Evolutionary conservation across 2,797 vertebrate species (phyloP), one percentile per base, ranked within the genome.

Genomic region (Acomys russatus): DNA sequence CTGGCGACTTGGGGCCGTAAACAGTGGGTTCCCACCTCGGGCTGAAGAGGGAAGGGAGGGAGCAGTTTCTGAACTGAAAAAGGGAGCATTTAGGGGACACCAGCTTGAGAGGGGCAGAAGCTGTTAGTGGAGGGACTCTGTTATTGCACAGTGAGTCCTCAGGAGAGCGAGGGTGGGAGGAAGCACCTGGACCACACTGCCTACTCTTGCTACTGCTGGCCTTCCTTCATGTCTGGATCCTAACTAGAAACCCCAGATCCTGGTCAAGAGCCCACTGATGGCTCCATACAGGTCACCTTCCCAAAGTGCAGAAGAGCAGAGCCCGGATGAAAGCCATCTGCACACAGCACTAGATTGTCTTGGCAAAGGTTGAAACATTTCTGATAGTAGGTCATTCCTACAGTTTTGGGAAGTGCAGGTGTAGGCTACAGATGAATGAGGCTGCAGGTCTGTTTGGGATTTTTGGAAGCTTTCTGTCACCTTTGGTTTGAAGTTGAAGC

Each of bases 401-500:
- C 1, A 80, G 61, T 71, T 94, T 85, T 79, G 28, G 76, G 70
- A 80, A 91, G 68, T 77, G 23, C 3, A 84, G 11, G 49, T 17
- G 23, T 64, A 25, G 8, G 35, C 87, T 91, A 54, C 70, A 77
- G 63, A 66, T 66, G 51, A 61, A 71, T 44, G 35, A 86, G 14
- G 20, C 44, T 92, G 18, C 11, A 44, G 6, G 56, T 96, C 95
- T 87, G 25, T 90, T 44, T 83, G 71, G 61, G 8, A 78, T 68
- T 96, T 96, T 66, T 59, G 79, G 71, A 91, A 91, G 64, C 14
- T 84, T 38, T 64, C 9, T 73, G 6, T 85, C 44, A 86, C 35
- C 12, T 89, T 80, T 79, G 28, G 22, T 90, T 91, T 83, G 22
- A 93, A 88, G 54, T 79, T 88, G 93, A 84, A 56, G 70, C 86